Percentiles rank a stretch among this genome's conserved stretches.
These are phyloP conservation scores for Cinclus cinclus DNA, from an alignment of 2,113 vertebrate genomes.

Conservation along the genomic window DNA sequence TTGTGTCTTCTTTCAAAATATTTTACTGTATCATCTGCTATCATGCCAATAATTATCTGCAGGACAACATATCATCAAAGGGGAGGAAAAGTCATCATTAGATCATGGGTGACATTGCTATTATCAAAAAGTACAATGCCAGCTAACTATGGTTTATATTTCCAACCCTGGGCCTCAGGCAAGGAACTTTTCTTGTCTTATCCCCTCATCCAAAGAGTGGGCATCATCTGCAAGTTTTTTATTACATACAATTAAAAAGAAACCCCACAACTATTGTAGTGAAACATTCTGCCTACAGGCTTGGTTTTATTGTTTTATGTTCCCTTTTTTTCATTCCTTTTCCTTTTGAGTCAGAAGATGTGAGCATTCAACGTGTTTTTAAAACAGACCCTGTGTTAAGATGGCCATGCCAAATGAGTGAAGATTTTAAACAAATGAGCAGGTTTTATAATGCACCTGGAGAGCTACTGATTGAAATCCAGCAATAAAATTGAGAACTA, in stretches of 20 bases:
- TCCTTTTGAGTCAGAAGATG: not conserved
- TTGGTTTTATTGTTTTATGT: not conserved
- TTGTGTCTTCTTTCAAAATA: not conserved
- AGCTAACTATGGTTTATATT: not conserved
- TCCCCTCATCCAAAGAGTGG: not conserved
- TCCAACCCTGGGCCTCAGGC: not conserved
- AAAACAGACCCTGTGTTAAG: not conserved
- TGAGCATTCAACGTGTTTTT: rapidly evolving
- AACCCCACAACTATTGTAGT: not conserved
- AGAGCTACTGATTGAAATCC: not conserved
- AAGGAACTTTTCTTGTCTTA: not conserved
- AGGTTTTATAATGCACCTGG: not conserved
- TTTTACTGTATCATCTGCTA: not conserved
- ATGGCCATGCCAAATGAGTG: not conserved
- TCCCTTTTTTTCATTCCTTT: not conserved
- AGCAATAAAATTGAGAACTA: not conserved
- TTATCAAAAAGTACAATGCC: not conserved
- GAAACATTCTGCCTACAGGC: not conserved
- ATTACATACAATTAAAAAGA: conserved; percentile 24
- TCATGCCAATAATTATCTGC: not conserved
- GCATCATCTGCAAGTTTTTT: conserved; percentile 27
- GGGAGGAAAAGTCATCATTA: conserved; percentile 15
- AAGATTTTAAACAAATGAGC: not conserved
- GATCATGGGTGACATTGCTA: not conserved
- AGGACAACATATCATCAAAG: not conserved